phyloP scores from a whole-genome alignment of 2,797 vertebrate species.

The Clarias fuscus region DNA sequence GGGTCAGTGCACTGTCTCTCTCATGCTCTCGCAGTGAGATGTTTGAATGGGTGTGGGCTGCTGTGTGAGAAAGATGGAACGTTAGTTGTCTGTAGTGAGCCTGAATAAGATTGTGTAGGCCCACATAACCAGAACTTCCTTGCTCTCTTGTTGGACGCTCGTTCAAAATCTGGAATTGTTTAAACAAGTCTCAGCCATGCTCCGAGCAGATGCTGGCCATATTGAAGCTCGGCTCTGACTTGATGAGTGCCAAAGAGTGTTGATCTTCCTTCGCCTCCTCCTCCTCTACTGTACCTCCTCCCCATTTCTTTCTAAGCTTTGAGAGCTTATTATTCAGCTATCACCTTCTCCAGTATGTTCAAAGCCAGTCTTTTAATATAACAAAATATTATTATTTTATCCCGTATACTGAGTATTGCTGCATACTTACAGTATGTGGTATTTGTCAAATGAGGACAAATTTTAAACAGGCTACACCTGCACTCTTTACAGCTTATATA shows the following conservation, averaged over 20 bases:
- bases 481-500: background rate
- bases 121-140: conserved; percentile 8
- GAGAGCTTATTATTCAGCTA: background rate
- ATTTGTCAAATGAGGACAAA: conserved; percentile 6
- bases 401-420: background rate
- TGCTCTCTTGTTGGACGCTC: background rate
- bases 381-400: background rate
- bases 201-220: conserved; percentile 67
- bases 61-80: conserved; percentile 1
- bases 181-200: conserved; percentile 62
- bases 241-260: conserved; percentile 34
- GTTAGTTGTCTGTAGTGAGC: conserved; percentile 2
- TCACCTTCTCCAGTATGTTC: background rate
- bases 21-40: conserved; percentile 12
- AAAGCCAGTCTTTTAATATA: background rate
- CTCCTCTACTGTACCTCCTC: background rate
- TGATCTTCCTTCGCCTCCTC: conserved; percentile 10
- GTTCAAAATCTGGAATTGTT: conserved; percentile 66
- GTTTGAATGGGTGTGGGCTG: conserved; percentile 10
- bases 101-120: background rate
- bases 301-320: conserved; percentile 4
- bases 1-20: conserved; percentile 26
- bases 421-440: background rate
- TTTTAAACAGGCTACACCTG: background rate
- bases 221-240: conserved; percentile 58